Evolutionary conservation across 2,797 vertebrate genomes (phyloP), one percentile per base, ranked within the genome.

Genomic region (Helicolenus hilgendorfi): DNA sequence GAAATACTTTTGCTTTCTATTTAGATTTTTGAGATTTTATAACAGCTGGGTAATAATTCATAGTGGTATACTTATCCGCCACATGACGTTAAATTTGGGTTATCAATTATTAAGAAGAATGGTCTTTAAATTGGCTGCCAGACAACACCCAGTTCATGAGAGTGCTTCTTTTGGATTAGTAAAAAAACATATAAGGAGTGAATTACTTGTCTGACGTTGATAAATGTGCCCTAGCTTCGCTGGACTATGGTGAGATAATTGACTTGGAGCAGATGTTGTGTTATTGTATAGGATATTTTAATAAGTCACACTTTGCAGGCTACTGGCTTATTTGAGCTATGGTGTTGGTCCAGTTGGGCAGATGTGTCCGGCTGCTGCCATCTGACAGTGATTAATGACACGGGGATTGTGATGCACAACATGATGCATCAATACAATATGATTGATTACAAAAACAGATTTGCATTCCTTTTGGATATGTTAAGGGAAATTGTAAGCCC

Each of bases 351-450:
- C 77, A 70, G 69, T 71, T 62, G 77, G 82, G 72, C 85, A 87
- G 70, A 90, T 88, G 81, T 72, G 49, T 73, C 72, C 63, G 7
- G 58, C 77, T 88, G 81, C 72, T 87, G 74, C 72, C 27, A 33
- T 35, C 72, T 77, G 67, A 85, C 83, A 67, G 64, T 91, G 91
- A 94, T 91, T 89, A 91, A 94, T 92, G 84, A 87, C 49, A 35
- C 14, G 41, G 59, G n/a, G 56, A 56, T 62, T 67, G 35, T 59
- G 63, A 69, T 73, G 29, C 36, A 59, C 84, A 72, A 64, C 41
- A 65, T 69, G 67, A 85, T 74, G 64, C 69, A 75, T 75, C 70
- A 79, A 72, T 84, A 62, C 62, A 78, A 62, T 81, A 26, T 67
- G 71, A 86, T 60, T 83, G 82, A 85, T 86, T 72, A 81, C 63